Conservation (phyloP, 2,888 invertebrate species). For the Pharmacophagus antenor region DNA sequence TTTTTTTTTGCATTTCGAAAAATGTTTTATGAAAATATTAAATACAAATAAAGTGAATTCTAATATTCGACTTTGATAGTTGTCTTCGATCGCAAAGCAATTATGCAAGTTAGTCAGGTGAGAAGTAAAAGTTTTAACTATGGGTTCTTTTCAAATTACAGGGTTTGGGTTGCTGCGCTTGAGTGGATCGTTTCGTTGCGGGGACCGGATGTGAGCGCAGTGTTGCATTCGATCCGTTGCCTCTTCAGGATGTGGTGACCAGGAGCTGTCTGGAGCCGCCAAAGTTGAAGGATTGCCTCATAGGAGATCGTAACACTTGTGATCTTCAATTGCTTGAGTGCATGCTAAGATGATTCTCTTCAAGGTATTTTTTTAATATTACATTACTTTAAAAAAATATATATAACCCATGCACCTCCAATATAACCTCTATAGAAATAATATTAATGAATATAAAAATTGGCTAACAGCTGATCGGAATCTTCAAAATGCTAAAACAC, state of each 20-base stretch:
- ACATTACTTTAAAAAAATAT: no score
- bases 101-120: slow-evolving; percentile 59
- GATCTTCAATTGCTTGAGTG: neutral
- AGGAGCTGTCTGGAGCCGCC: slow-evolving; percentile 31
- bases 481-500: neutral
- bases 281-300: slow-evolving; percentile 45
- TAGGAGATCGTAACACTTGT: neutral
- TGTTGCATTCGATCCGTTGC: slow-evolving; percentile 37
- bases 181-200: slow-evolving; percentile 49
- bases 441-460: no score
- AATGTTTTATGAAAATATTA: neutral
- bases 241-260: slow-evolving; percentile 53
- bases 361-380: slow-evolving; percentile 49
- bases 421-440: no score
- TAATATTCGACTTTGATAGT: neutral
- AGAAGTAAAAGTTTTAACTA: slow-evolving; percentile 59
- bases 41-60: neutral
- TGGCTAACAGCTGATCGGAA: neutral
- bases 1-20: neutral
- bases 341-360: slow-evolving; percentile 34
- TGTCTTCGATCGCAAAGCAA: slow-evolving; percentile 36
- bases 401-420: neutral
- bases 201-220: slow-evolving; percentile 62
- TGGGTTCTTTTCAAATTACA: slow-evolving; percentile 70
- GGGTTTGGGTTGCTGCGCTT: slow-evolving; percentile 67